Evolutionary conservation across 2,888 invertebrate genomes (phyloP), one percentile per base, ranked within the genome.

Genomic region (Synergus japonicus): DNA sequence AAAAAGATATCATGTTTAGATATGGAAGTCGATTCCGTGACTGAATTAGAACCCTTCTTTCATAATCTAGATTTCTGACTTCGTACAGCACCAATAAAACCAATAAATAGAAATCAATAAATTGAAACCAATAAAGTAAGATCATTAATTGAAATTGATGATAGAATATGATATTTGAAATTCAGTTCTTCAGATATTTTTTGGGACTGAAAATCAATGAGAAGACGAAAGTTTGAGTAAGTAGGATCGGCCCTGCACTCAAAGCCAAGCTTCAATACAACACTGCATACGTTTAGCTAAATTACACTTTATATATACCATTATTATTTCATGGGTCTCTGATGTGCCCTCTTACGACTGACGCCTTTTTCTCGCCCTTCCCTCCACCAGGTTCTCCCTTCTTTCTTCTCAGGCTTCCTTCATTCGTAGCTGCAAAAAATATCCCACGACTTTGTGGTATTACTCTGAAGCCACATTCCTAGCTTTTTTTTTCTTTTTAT

Each of bases 211-310:
- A 43, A 66, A 66, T 54, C 76, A 79, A 77, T 76, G 79, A 79
- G 79, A 82, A 76, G 76, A 37, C 63, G 37, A 64, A 69, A 79
- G 78, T 80, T 81, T 73, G 63, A 77, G 49, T 78, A 80, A 69
- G 82, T 88, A 83, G 81, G 83, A 86, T 89, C 90, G 82, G 86
- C 84, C 87, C 90, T 90, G 89, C 76, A 79, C 76, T 83, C 84
- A 85, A 83, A 84, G 87, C 85, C 86, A 85, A 85, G 85, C 87
- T 85, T 87, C 88, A 81, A 87, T 86, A 85, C 88, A 87, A 89
- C 89, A 87, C 88, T 90, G 89, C 90, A 89, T 90, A 90, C 90
- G 88, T 89, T 90, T 90, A 90, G 90, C 87, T 89, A 90, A 90
- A 90, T 90, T 90, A 90, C 87, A 90, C 89, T 90, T 90, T 89